Base-by-base conservation (phyloP, 2,888 invertebrate genomes). In the Andrena minutula region DNA sequence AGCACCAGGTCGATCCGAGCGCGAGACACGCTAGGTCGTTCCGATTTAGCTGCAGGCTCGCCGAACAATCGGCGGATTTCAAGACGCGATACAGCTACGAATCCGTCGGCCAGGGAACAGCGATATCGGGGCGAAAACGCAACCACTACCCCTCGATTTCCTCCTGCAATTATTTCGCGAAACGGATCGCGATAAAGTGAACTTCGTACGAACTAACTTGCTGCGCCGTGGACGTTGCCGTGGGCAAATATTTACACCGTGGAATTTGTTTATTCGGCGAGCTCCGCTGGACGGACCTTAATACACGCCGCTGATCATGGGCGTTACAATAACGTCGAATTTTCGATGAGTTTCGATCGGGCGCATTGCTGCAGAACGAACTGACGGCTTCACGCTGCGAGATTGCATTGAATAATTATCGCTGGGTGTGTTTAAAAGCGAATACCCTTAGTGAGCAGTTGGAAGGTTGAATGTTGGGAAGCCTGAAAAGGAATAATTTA, bases 161-260 rank as follows among this genome's bases (percentile, higher is more conserved):
- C 49, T 41, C 7, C 10, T 51, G 28, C 79, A 79, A 81, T 80
- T 78, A 78, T 78, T 78, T 78, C 79, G 66, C 20, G 78, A 53
- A 72, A 77, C 61, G 47, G 71, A 72, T 66, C 78, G 16, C 68
- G 79, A 74, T 70, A 74, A 65, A 68, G 73, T 8, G 60, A 70
- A 74, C 74, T 75, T 51, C 20, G 56, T 56, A 66, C 53, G 65
- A 79, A 66, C 74, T 70, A 82, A 75, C 80, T 71, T 66, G 51
- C 51, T 2, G 30, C 64, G 41, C 10, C 49, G 16, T 0, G 64
- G 49, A 79, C 41, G 60, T 60, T 71, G 65, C 71, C 65, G 65
- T 10, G 26, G 60, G 30, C 41, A 79, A 79, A 79, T 51, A 65
- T 75, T 78, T 61, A 41, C 58, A 30, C 35, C 71, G 26, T 8